These are phyloP conservation scores for Pardalotus punctatus DNA, from an alignment of 2,113 vertebrate genomes.

Conservation along the genomic window DNA sequence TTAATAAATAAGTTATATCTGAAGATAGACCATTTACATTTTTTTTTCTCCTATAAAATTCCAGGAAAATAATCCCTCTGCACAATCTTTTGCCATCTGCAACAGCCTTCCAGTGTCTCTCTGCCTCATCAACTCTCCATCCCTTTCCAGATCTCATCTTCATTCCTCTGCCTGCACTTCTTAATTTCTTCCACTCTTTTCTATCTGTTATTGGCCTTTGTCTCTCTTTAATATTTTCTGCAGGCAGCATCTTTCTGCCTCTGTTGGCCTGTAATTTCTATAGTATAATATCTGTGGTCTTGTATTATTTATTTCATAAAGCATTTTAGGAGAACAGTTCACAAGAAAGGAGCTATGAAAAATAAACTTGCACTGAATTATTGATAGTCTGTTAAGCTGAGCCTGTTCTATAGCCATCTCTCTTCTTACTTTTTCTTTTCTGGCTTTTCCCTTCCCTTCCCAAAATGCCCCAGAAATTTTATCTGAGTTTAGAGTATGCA, in stretches of 20 bases:
- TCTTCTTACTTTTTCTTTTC: background rate
- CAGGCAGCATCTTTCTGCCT: background rate
- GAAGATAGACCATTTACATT: background rate
- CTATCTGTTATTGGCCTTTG: background rate
- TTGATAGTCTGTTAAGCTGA: background rate
- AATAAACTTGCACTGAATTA: background rate
- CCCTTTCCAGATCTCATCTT: background rate
- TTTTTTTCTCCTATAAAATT: background rate
- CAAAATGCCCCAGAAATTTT: background rate
- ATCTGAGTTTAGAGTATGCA: background rate
- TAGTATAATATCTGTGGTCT: background rate
- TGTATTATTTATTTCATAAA: slow-evolving; percentile 10
- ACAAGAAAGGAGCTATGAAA: background rate
- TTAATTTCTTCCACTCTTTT: background rate
- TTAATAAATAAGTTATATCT: background rate
- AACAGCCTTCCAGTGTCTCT: background rate
- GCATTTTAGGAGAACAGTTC: background rate
- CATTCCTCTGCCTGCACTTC: background rate
- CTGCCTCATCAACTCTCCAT: background rate
- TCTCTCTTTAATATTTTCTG: background rate
- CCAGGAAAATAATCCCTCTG: background rate
- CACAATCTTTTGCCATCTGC: background rate
- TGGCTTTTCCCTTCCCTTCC: background rate
- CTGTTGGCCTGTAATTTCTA: background rate
- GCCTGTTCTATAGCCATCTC: background rate